Evolutionary conservation across 1,140 invertebrate genomes (phyloP).

Genomic region (Pachyrhynchus sulphureomaculatus): DNA sequence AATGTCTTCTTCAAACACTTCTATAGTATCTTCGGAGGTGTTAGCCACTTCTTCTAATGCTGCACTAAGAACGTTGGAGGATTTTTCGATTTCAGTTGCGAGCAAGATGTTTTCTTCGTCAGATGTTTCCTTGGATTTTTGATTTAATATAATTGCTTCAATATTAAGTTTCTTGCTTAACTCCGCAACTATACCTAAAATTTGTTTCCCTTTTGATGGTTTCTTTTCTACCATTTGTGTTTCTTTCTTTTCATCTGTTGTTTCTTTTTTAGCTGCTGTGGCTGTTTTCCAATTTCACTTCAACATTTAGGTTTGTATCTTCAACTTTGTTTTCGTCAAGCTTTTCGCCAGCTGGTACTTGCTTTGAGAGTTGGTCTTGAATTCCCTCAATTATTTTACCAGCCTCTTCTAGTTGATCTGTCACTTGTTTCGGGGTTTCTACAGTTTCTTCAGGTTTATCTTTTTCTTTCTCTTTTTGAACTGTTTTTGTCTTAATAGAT

Average conservation of each 20-base stretch:
- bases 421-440: not conserved
- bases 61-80: not conserved
- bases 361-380: no score
- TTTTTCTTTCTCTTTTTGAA: no score
- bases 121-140: not conserved
- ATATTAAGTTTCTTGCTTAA: slow-evolving; percentile 24
- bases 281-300: not conserved
- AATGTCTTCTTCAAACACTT: slow-evolving; percentile 4
- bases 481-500: no score
- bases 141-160: slow-evolving; percentile 9
- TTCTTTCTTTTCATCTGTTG: not conserved
- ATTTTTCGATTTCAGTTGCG: not conserved
- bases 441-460: no score
- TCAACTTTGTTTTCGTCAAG: no score
- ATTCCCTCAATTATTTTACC: no score
- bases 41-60: not conserved
- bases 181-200: slow-evolving; percentile 19
- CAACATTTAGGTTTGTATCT: not conserved
- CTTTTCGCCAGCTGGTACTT: no score
- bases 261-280: not conserved
- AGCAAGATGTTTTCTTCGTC: not conserved
- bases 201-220: slow-evolving; percentile 14
- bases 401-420: no score
- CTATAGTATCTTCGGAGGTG: not conserved
- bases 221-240: not conserved